Conservation (phyloP, 2,797 vertebrate species). For the Poecilia gillii region DNA sequence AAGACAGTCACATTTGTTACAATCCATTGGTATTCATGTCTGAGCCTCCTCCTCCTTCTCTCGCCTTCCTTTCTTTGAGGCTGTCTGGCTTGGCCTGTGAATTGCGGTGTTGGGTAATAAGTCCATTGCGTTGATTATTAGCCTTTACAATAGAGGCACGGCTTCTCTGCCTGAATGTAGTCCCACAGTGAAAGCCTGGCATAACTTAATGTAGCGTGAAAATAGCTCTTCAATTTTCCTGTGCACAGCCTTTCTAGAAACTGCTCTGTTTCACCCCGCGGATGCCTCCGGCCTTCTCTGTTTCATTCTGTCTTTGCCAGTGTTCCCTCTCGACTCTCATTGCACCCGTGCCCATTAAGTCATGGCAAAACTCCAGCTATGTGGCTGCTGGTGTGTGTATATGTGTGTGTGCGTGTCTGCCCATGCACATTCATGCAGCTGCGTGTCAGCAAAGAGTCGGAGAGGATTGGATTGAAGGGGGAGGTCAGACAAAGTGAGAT, state of each 20-base stretch:
- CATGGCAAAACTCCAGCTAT: constrained; percentile 32
- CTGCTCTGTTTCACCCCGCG: constrained; percentile 53
- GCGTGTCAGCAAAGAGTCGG: constrained; percentile 18
- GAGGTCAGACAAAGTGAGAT: constrained; percentile 36
- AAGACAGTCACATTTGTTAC: constrained; percentile 49
- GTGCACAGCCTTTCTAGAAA: constrained; percentile 50
- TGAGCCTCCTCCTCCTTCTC: constrained; percentile 19
- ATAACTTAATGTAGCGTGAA: constrained; percentile 79
- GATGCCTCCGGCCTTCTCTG: constrained; percentile 59
- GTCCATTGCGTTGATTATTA: constrained; percentile 70
- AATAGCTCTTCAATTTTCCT: constrained; percentile 77
- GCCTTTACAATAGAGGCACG: constrained; percentile 63
- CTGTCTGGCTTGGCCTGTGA: constrained; percentile 56
- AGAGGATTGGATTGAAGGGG: constrained; percentile 5
- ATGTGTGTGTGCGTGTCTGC: background rate
- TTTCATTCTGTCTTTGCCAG: constrained; percentile 46
- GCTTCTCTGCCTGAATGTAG: constrained; percentile 58
- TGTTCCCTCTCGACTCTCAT: constrained; percentile 31
- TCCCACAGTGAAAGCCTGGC: constrained; percentile 56
- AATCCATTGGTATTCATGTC: constrained; percentile 59
- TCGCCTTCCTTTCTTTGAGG: constrained; percentile 47
- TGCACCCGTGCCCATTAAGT: constrained; percentile 37
- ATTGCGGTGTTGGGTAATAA: constrained; percentile 66
- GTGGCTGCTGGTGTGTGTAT: constrained; percentile 3
- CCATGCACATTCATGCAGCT: constrained; percentile 10